Evolutionary conservation across 2,888 invertebrate species (phyloP).

Genomic region (Deladenus siricidicola): DNA sequence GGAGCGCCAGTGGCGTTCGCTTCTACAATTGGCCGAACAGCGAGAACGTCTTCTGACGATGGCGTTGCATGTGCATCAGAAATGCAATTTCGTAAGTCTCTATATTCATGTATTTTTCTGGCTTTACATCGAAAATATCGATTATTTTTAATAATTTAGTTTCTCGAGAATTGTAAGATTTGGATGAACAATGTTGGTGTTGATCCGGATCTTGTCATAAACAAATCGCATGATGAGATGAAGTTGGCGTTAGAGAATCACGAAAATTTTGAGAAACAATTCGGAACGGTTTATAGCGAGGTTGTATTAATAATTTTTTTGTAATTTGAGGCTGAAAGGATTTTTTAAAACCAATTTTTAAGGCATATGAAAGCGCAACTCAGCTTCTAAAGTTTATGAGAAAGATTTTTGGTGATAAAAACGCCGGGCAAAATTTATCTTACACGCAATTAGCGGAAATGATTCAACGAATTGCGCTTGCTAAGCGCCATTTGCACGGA

Average conservation of each 20-base stretch:
- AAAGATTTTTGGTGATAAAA: conserved; percentile 24
- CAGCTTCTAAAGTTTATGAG: conserved; percentile 20
- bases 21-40: conserved; percentile 12
- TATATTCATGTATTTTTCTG: conserved; percentile 1
- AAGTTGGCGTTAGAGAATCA: conserved; percentile 30
- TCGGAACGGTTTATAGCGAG: conserved; percentile 19
- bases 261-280: conserved; percentile 17
- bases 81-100: conserved; percentile 22
- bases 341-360: conserved; percentile 4
- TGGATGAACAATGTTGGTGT: conserved; percentile 40
- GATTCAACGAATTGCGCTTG: conserved; percentile 16
- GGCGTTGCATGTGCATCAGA: conserved; percentile 30
- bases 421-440: conserved; percentile 16
- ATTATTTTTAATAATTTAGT: conserved; percentile 20
- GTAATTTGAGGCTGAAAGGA: not conserved
- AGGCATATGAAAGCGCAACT: conserved; percentile 22
- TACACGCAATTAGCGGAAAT: conserved; percentile 22
- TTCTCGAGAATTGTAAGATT: conserved; percentile 29
- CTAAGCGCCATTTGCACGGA: conserved; percentile 17
- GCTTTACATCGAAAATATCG: conserved; percentile 1
- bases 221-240: conserved; percentile 22
- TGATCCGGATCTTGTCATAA: conserved; percentile 29
- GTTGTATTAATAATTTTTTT: too few species aligned
- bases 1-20: conserved; percentile 31
- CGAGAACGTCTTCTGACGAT: conserved; percentile 24